These are phyloP conservation scores for Chymomyza costata DNA, from an alignment of 1,140 invertebrate species.

Conservation along the genomic window DNA sequence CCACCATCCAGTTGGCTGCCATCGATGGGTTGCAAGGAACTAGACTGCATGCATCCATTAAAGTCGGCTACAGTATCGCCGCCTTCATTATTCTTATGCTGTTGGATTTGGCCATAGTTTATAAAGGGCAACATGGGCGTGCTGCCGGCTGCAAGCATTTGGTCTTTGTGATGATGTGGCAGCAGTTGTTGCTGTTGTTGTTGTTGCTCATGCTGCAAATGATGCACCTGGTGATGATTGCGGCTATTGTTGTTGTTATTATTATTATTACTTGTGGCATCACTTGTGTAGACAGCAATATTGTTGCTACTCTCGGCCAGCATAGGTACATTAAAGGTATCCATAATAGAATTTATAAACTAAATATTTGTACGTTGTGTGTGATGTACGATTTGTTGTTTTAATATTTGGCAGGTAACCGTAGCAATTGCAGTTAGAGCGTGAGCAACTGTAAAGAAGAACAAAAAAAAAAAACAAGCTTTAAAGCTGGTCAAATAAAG, in stretches of 20 bases:
- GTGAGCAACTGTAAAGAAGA: background rate
- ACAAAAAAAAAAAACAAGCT: no score
- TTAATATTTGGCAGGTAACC: conserved; percentile 37
- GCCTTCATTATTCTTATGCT: conserved; percentile 37
- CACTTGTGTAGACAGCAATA: conserved; percentile 21
- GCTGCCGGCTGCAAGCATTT: conserved; percentile 65
- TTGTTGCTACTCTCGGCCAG: conserved; percentile 49
- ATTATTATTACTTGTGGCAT: conserved; percentile 27
- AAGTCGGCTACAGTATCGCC: conserved; percentile 5
- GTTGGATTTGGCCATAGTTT: conserved; percentile 44
- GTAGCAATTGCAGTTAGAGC: conserved; percentile 27
- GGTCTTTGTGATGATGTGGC: conserved; percentile 67
- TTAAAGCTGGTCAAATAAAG: no score
- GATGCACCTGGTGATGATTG: background rate
- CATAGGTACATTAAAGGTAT: conserved; percentile 61
- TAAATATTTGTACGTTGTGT: conserved; percentile 41
- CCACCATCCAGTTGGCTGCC: conserved; percentile 53
- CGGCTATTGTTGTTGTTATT: conserved; percentile 9
- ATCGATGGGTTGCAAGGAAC: conserved; percentile 42
- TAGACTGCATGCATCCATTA: conserved; percentile 20
- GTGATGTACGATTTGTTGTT: conserved; percentile 36
- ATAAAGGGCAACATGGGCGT: conserved; percentile 46
- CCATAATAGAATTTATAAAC: conserved; percentile 39
- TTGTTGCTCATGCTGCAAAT: conserved; percentile 31
- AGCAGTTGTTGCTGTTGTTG: conserved; percentile 35